Conservation (phyloP, 2,113 vertebrate species). For the Speoplatyrhinus poulsoni region DNA sequence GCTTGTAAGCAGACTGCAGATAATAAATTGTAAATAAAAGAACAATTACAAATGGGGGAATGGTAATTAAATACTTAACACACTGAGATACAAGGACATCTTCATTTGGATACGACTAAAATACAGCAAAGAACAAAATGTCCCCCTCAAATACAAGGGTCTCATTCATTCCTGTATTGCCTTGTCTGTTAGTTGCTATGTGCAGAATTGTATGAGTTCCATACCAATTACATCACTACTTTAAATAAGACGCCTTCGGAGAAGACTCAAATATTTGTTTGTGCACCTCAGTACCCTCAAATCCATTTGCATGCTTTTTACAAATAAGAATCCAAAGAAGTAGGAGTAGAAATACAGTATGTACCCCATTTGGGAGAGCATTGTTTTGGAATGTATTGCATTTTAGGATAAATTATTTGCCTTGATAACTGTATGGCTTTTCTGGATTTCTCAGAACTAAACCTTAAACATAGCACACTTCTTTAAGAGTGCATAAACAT, state of each 20-base stretch:
- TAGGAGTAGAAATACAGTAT: neutral
- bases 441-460: neutral
- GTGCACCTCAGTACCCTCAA: neutral
- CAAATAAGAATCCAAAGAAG: neutral
- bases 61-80: too few relatives aligned
- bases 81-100: conserved; percentile 36
- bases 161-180: conserved; percentile 58
- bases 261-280: conserved; percentile 23
- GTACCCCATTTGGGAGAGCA: neutral
- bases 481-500: conserved; percentile 14
- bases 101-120: conserved; percentile 59
- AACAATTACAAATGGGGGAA: too few relatives aligned
- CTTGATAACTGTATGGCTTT: neutral
- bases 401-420: conserved; percentile 10
- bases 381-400: neutral
- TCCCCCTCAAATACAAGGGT: conserved; percentile 53
- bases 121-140: conserved; percentile 53
- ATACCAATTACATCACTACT: conserved; percentile 69
- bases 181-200: conserved; percentile 54
- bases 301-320: neutral
- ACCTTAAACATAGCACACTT: neutral
- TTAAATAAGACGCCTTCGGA: conserved; percentile 54
- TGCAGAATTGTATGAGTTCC: conserved; percentile 64
- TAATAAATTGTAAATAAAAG: too few relatives aligned
- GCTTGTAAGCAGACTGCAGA: too few relatives aligned